A percentile compares a stretch with the other conserved stretches of the same genome.
These are phyloP conservation scores for Stegostoma tigrinum DNA, from an alignment of 2,113 vertebrate genomes.

Conservation along the genomic window DNA sequence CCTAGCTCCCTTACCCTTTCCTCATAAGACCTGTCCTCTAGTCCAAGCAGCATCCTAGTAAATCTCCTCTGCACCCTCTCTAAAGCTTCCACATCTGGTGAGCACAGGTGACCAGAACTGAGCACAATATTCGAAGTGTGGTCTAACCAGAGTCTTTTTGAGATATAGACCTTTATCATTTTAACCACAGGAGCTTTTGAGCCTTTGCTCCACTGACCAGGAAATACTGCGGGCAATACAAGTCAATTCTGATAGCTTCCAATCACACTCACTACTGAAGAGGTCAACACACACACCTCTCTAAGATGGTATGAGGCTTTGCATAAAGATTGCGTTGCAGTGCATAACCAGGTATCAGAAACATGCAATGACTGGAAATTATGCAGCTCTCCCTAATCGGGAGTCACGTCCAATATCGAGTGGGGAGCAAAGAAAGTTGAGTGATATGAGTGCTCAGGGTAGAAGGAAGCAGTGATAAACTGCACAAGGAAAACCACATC, in stretches of 20 bases:
- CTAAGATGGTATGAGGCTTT: not conserved
- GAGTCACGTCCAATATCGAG: not conserved
- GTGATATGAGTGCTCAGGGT: too few species aligned
- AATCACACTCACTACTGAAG: not conserved
- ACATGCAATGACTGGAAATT: not conserved
- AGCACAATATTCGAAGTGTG: too few species aligned
- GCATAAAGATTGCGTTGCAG: not conserved
- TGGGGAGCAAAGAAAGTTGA: not conserved
- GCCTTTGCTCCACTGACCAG: not conserved
- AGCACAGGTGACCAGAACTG: too few species aligned
- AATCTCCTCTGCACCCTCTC: too few species aligned
- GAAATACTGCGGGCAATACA: not conserved
- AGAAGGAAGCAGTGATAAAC: not conserved
- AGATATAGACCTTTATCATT: too few species aligned
- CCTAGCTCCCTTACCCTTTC: too few species aligned
- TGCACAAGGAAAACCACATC: not conserved
- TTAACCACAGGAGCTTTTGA: not conserved
- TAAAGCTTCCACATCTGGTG: too few species aligned
- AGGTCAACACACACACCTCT: not conserved
- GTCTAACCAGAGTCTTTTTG: too few species aligned
- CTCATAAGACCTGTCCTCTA: too few species aligned
- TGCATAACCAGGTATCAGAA: not conserved
- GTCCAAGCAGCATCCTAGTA: too few species aligned
- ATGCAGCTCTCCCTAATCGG: not conserved
- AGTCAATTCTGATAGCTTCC: not conserved